Evolutionary conservation across 2,888 invertebrate species (phyloP), one percentile per base, ranked within the genome.

Genomic region (Liposcelis brunnea): DNA sequence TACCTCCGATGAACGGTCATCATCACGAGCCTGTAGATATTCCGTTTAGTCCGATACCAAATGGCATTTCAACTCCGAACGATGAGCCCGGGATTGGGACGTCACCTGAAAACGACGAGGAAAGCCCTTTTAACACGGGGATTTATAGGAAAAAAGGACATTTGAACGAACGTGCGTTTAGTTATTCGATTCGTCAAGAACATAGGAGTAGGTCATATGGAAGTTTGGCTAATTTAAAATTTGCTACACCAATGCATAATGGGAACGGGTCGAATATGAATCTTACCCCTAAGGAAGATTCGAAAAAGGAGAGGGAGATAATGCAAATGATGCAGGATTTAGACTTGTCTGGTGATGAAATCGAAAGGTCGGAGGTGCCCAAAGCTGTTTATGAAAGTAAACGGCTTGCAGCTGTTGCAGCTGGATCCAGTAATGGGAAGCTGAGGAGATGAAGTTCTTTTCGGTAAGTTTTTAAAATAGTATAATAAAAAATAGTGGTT

Each of bases 261-360:
- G 58, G 58, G 10, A 52, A 49, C 3, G 52, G 48, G 4, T 43
- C 49, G 10, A 26, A 8, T 26, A 26, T 26, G 26, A 26, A 26
- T 8, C 26, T 26, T 26, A 43, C 50, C n/a, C 53, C 51, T 43
- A 58, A 77, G 49, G 77, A 77, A 56, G 83, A 83, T 58, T 70
- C 82, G 60, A 86, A 89, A 61, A 87, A 89, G 60, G 87, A 89
- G 62, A 72, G 87, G 2, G 89, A 90, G 67, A 87, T 90, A 53
- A 84, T 87, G 65, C 90, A 90, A 66, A 76, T 90, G 75, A 84
- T 90, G 51, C 85, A 87, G n/a, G 90, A 87, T 15, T 66, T 90
- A 54, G 86, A 82, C 57, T 69, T 90, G 44, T 79, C 80, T 38
- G 81, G 81, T 1, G 84, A 85, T 49, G 78, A 80, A 52, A 63